Evolutionary conservation across 2,888 invertebrate genomes (phyloP).

Genomic region (Rhorus exstirpatorius): DNA sequence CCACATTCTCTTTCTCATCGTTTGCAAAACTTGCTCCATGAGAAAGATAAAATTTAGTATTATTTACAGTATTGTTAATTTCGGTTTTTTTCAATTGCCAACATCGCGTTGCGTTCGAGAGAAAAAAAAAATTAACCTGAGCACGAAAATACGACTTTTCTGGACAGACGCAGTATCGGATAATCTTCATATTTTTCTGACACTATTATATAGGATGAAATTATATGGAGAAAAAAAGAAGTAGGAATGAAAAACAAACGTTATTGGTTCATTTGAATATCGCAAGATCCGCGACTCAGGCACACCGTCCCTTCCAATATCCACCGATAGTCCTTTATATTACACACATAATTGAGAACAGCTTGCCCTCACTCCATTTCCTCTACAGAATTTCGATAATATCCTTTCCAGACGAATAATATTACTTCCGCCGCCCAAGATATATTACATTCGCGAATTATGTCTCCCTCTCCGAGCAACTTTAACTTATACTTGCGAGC

Average conservation of each 20-base stretch:
- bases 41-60: too few relatives aligned
- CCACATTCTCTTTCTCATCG: too few relatives aligned
- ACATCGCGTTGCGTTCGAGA: too few relatives aligned
- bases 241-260: conserved; percentile 70
- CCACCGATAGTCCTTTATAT: conserved; percentile 34
- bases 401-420: conserved; percentile 80
- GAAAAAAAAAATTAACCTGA: background rate
- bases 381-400: conserved; percentile 79
- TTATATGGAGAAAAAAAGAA: conserved; percentile 75
- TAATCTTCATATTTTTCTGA: conserved; percentile 13
- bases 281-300: conserved; percentile 66
- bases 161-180: background rate
- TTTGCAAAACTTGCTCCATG: too few relatives aligned
- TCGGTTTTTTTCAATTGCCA: too few relatives aligned
- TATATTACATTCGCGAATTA: conserved; percentile 74
- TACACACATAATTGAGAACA: background rate
- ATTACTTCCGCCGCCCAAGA: conserved; percentile 78
- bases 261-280: conserved; percentile 82
- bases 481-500: conserved; percentile 29
- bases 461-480: conserved; percentile 21
- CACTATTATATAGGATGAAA: conserved; percentile 65
- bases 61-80: too few relatives aligned
- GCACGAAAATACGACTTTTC: background rate
- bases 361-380: conserved; percentile 16
- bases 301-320: conserved; percentile 52